phyloP scores from a whole-genome alignment of 2,113 vertebrate species.

The Helogale parvula region DNA sequence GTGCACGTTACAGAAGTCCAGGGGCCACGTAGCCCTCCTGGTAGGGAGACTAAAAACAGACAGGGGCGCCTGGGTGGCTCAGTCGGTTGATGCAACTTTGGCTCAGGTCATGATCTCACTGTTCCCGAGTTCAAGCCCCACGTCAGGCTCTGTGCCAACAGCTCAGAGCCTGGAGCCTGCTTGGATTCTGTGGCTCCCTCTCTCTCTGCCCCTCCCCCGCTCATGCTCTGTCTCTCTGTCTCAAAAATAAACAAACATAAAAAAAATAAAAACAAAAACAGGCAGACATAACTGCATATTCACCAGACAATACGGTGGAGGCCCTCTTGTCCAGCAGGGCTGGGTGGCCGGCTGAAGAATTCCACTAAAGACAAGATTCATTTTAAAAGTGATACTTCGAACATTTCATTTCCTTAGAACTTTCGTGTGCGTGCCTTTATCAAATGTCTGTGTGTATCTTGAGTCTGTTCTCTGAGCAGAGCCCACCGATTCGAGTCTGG shows the following conservation, averaged over 20 bases:
- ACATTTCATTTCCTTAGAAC: not conserved
- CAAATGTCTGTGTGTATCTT: not conserved
- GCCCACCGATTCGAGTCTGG: not conserved
- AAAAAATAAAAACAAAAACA: not conserved
- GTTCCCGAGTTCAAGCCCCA: too few relatives aligned
- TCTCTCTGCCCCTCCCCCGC: too few relatives aligned
- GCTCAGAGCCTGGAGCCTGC: too few relatives aligned
- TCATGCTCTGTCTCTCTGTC: too few relatives aligned
- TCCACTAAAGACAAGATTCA: not conserved
- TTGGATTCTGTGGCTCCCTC: too few relatives aligned
- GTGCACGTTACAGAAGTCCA: fast-evolving
- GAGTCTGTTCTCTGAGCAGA: not conserved
- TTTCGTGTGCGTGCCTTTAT: not conserved
- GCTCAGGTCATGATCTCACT: too few relatives aligned
- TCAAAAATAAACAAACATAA: too few relatives aligned
- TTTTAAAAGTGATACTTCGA: not conserved
- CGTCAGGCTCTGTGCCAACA: too few relatives aligned
- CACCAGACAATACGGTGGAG: not conserved
- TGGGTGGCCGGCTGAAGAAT: not conserved
- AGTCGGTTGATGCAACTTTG: too few relatives aligned
- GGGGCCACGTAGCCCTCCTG: too few relatives aligned
- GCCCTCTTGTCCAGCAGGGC: not conserved
- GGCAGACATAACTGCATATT: not conserved
- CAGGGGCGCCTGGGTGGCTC: too few relatives aligned
- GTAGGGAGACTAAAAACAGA: not conserved